These are phyloP conservation scores for Hyperoplus immaculatus DNA, from an alignment of 2,797 vertebrate species.

Conservation along the genomic window DNA sequence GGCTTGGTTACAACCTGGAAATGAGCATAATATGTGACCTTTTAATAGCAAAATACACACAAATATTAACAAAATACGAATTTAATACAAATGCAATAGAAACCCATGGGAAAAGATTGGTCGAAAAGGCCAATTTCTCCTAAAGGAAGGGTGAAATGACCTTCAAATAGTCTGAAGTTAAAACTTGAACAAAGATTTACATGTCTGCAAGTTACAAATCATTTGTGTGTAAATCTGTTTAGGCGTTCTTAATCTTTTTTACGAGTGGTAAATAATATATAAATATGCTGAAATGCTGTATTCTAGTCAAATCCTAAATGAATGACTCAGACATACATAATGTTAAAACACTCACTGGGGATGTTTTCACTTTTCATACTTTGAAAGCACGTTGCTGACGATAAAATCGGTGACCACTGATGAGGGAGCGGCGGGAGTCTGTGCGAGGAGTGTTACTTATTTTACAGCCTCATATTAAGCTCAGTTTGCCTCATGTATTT, in stretches of 20 bases:
- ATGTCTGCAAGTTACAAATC: constrained; percentile 15
- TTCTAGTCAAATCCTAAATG: background rate
- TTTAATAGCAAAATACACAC: background rate
- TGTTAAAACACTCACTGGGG: no score
- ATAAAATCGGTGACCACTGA: constrained; percentile 49
- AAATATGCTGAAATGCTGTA: background rate
- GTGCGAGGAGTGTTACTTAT: constrained; percentile 40
- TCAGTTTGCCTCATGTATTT: constrained; percentile 67
- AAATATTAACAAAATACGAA: background rate
- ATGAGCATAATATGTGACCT: no score
- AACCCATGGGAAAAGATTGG: background rate
- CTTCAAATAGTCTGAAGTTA: constrained; percentile 5
- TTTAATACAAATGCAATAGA: background rate
- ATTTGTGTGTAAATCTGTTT: constrained; percentile 19
- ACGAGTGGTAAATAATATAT: background rate
- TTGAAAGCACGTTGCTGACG: constrained; percentile 4
- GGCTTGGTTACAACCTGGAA: no score
- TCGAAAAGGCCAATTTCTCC: background rate
- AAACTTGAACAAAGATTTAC: background rate
- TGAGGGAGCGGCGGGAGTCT: constrained; percentile 64
- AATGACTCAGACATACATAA: background rate
- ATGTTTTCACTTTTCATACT: background rate
- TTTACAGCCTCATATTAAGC: constrained; percentile 63
- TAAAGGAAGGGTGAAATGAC: background rate
- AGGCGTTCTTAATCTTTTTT: background rate